Conservation (phyloP, 2,888 invertebrate genomes). For the Cryptophagus acutangulus region DNA sequence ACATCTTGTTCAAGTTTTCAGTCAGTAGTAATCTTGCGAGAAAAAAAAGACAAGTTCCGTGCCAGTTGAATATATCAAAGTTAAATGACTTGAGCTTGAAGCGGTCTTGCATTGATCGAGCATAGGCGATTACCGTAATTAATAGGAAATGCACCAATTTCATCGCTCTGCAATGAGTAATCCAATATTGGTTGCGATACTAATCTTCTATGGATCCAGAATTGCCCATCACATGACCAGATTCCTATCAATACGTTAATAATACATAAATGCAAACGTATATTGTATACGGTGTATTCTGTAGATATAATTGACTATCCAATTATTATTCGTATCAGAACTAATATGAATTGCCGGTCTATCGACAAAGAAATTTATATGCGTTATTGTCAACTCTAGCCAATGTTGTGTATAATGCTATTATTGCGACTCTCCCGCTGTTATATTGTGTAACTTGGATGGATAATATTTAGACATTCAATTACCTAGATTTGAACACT, state of each 20-base stretch:
- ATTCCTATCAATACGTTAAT: conserved; percentile 38
- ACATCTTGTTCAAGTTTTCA: too few species aligned
- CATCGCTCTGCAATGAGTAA: conserved; percentile 32
- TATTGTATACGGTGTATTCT: conserved; percentile 3
- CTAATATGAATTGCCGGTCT: background rate
- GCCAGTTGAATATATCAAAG: too few species aligned
- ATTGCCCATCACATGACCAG: conserved; percentile 36
- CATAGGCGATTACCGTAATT: conserved; percentile 41
- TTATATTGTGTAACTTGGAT: too few species aligned
- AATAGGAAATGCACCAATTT: conserved; percentile 47
- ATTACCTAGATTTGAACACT: too few species aligned
- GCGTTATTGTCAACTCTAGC: too few species aligned
- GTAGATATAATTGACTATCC: conserved; percentile 9
- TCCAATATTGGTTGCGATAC: conserved; percentile 42
- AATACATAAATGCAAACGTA: conserved; percentile 33
- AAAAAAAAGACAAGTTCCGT: too few species aligned
- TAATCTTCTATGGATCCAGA: conserved; percentile 37
- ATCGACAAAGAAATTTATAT: conserved; percentile 1
- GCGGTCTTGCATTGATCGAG: conserved; percentile 31
- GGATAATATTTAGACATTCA: too few species aligned
- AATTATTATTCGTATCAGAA: conserved; percentile 7
- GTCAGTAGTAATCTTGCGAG: too few species aligned
- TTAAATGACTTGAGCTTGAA: conserved; percentile 28
- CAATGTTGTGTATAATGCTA: too few species aligned
- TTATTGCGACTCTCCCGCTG: too few species aligned